phyloP scores from a whole-genome alignment of 2,113 vertebrate genomes.

The Oxygymnocypris stewartii region DNA sequence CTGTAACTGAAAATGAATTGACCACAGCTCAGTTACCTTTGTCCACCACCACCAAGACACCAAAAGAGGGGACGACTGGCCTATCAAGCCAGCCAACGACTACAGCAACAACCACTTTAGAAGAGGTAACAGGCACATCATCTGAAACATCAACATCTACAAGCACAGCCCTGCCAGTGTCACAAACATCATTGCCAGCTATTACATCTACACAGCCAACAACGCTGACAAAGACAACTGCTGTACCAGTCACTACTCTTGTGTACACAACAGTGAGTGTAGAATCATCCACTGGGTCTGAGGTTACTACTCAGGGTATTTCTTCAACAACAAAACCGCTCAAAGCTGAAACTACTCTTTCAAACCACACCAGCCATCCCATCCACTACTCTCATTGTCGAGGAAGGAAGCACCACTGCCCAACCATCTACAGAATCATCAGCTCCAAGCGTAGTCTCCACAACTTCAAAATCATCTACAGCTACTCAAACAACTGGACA shows the following conservation, averaged over 20 bases:
- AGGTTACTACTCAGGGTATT: not conserved
- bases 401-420: too few relatives aligned
- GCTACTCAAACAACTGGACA: not conserved
- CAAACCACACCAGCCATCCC: not conserved
- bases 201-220: too few relatives aligned
- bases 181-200: too few relatives aligned
- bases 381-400: too few relatives aligned
- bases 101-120: not conserved
- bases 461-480: not conserved
- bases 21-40: not conserved
- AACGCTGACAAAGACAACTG: not conserved
- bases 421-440: too few relatives aligned
- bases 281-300: not conserved
- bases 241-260: not conserved
- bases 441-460: not conserved
- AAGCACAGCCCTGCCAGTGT: too few relatives aligned
- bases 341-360: not conserved
- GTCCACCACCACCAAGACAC: not conserved
- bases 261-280: not conserved
- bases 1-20: conserved; percentile 11
- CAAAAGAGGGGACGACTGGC: not conserved
- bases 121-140: not conserved
- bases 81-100: not conserved
- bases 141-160: not conserved
- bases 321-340: conserved; percentile 35